Evolutionary conservation across 2,797 vertebrate genomes (phyloP).

Genomic region (Mionectes olivaceus): DNA sequence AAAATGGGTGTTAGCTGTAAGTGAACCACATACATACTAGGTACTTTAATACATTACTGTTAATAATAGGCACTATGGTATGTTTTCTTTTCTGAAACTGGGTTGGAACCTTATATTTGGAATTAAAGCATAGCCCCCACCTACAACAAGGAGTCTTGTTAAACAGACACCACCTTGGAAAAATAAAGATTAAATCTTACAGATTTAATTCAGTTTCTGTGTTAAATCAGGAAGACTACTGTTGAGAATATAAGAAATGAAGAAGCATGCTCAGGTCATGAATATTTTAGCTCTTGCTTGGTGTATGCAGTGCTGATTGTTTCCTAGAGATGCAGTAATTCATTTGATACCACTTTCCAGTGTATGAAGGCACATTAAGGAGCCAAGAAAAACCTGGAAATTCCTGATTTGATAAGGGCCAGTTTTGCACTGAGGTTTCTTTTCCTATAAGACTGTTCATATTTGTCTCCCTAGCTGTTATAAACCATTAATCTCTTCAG

Average conservation of each 20-base stretch:
- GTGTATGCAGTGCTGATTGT: background rate
- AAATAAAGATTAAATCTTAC: background rate
- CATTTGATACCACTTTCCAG: background rate
- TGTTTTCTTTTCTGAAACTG: background rate
- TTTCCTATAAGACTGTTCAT: background rate
- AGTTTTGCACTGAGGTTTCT: background rate
- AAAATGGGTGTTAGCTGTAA: background rate
- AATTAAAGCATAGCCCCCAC: background rate
- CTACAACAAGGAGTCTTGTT: background rate
- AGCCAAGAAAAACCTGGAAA: background rate
- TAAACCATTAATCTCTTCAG: background rate
- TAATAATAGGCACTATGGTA: background rate
- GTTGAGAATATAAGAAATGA: background rate
- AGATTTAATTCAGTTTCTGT: background rate
- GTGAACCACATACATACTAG: background rate
- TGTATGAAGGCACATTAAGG: background rate
- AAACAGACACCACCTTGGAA: background rate
- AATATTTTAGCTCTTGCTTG: background rate
- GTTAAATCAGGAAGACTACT: background rate
- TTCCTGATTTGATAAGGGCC: background rate
- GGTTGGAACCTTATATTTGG: background rate
- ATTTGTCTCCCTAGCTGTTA: background rate
- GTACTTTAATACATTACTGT: background rate
- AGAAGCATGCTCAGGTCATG: background rate
- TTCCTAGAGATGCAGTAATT: background rate